Evolutionary conservation across 2,888 invertebrate species (phyloP), one percentile per base, ranked within the genome.

Genomic region (Fragum fragum): DNA sequence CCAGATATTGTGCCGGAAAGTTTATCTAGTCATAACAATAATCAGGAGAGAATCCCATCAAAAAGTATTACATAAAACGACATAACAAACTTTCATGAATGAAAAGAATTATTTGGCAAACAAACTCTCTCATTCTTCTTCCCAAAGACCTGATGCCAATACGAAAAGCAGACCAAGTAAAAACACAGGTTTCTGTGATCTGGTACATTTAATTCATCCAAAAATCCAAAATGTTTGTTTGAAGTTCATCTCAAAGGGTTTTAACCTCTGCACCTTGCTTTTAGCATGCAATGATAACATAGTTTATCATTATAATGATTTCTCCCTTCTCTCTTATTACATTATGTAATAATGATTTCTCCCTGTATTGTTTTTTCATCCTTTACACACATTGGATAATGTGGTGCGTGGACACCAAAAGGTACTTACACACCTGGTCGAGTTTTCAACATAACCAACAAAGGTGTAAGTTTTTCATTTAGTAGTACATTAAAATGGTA

Each of bases 191-290:
- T 47, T 47, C 47, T 47, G 18, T 47, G 47, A 47, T 47, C 57
- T 14, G 23, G 57, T 57, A 57, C 57, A 57, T 57, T 57, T 57
- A 57, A 57, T 57, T 26, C 57, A 57, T 57, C 21, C 23, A 57
- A 2, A 26, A 57, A 57, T 57, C 32, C 61, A 18, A 26, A n/a
- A 39, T 26, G 21, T 23, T 36, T 66, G 66, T 66, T 66, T 66
- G 42, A 66, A 42, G 66, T 66, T 42, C 23, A 42, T 42, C 66
- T 42, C 66, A 66, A 66, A 66, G 42, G 66, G 26, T 21, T 61
- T 28, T 57, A 57, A 57, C 57, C 57, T 57, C 28, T 57, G 57
- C 57, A 28, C 26, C 28, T 57, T 23, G 57, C 57, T 57, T 57
- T 57, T 28, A 57, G 21, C 57, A 57, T 57, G 57, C 57, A 1